Evolutionary conservation across 1,140 invertebrate genomes (phyloP), one percentile per base, ranked within the genome.

Genomic region (Phymastichus coffea): DNA sequence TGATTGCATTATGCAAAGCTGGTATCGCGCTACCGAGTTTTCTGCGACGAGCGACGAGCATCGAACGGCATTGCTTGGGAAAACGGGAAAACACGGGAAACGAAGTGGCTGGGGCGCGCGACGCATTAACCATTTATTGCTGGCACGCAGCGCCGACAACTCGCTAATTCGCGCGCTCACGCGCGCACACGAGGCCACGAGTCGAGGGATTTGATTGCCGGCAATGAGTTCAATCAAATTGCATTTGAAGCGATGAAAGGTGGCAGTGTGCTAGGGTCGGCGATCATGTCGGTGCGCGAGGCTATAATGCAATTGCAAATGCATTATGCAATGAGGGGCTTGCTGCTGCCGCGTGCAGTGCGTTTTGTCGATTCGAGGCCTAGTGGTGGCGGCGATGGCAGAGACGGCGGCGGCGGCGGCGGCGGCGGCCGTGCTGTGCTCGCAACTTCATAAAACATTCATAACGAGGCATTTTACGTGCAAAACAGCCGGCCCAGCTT

Each of bases 361-460:
- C 33, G 44, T 17, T 57, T 38, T 47, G 54, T 38, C 54, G 33
- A 57, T 57, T 57, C 14, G 20, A 35, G 10, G 17, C 22, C 9
- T 7, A 20, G 33, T 20, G 28, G 12, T 10, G 2, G 20, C 17
- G n/a, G 26, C 2, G 28, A 10, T 26, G 7, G n/a, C n/a, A n/a
- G n/a, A n/a, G n/a, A n/a, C n/a, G n/a, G n/a, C n/a, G n/a, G n/a
- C n/a, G n/a, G n/a, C n/a, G n/a, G n/a, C n/a, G n/a, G n/a, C n/a
- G n/a, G n/a, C 48, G 17, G 43, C 2, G 19, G 10, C 46, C 22
- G 26, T 7, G 8, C 2, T 25, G 22, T 22, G 37, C 17, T 38
- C 28, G n/a, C 28, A 33, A 53, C 51, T 67, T 66, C 66, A 62
- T 64, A 66, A 67, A 68, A 63, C 57, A 63, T 68, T 68, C 63